Evolutionary conservation across 2,888 invertebrate species (phyloP).

Genomic region (Torymus tubicola): DNA sequence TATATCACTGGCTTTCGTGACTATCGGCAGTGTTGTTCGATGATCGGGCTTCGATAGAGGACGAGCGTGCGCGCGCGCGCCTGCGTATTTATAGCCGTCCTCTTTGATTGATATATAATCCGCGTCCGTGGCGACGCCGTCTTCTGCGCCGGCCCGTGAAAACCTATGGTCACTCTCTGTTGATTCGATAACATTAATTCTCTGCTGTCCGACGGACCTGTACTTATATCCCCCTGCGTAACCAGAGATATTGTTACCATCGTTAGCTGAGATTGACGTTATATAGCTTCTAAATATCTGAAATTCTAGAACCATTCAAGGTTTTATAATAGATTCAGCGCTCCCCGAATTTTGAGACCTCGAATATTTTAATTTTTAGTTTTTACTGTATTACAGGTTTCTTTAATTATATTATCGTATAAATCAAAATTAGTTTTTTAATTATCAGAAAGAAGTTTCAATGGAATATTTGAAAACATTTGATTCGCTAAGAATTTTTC

Average conservation of each 20-base stretch:
- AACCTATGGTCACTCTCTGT: slow-evolving; percentile 45
- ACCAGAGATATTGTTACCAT: slow-evolving; percentile 12
- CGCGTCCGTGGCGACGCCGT: background rate
- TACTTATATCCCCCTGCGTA: background rate
- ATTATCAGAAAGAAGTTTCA: no score
- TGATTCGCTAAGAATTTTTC: no score
- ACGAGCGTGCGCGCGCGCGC: slow-evolving; percentile 44
- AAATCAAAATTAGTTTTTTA: no score
- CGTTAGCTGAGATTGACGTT: no score
- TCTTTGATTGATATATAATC: slow-evolving; percentile 39
- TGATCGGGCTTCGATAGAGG: slow-evolving; percentile 56
- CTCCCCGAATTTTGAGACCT: no score
- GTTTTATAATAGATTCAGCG: no score
- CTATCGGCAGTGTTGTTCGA: slow-evolving; percentile 36
- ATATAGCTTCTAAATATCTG: no score
- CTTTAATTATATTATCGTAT: no score
- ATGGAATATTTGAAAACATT: no score
- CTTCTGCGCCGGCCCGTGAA: slow-evolving; percentile 42
- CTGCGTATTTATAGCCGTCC: slow-evolving; percentile 58
- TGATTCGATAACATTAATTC: slow-evolving; percentile 55
- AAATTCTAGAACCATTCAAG: no score
- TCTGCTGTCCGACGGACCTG: background rate
- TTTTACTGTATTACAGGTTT: no score
- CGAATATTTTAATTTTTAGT: no score
- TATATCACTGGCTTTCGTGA: slow-evolving; percentile 30